A percentile compares a stretch with the other conserved stretches of the same genome.
These are phyloP conservation scores for Leucophenga montana DNA, from an alignment of 2,888 invertebrate species.

Conservation along the genomic window DNA sequence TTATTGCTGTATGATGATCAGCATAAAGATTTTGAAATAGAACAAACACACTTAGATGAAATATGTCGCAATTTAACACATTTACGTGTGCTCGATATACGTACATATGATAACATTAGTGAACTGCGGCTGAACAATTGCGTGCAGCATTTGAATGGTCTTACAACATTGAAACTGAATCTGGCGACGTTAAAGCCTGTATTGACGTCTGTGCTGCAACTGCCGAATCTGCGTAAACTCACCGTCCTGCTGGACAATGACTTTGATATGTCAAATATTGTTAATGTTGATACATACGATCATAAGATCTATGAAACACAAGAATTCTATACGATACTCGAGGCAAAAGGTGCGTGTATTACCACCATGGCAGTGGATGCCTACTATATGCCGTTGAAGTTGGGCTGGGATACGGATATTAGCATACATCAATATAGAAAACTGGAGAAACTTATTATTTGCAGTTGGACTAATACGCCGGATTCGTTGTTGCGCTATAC, in stretches of 20 bases:
- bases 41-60: slow-evolving; percentile 59
- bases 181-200: slow-evolving; percentile 60
- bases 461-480: slow-evolving; percentile 57
- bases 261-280: slow-evolving; percentile 41
- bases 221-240: slow-evolving; percentile 57
- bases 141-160: slow-evolving; percentile 52
- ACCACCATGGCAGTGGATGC: slow-evolving; percentile 62
- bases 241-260: slow-evolving; percentile 59
- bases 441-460: slow-evolving; percentile 59
- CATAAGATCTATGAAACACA: slow-evolving; percentile 62
- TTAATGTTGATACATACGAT: slow-evolving; percentile 59
- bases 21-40: slow-evolving; percentile 59
- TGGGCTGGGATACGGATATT: slow-evolving; percentile 53
- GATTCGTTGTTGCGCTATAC: slow-evolving; percentile 54
- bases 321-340: slow-evolving; percentile 63
- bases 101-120: slow-evolving; percentile 56
- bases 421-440: slow-evolving; percentile 51
- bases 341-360: slow-evolving; percentile 51
- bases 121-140: slow-evolving; percentile 54
- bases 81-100: slow-evolving; percentile 56
- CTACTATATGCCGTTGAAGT: slow-evolving; percentile 59
- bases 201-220: slow-evolving; percentile 51
- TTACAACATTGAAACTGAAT: slow-evolving; percentile 60
- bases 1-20: slow-evolving; percentile 61
- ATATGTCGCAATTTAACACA: slow-evolving; percentile 54